Percentiles rank a stretch among this genome's conserved stretches.
Conservation (phyloP, 1,140 invertebrate species). For the Brachionus angularis region DNA sequence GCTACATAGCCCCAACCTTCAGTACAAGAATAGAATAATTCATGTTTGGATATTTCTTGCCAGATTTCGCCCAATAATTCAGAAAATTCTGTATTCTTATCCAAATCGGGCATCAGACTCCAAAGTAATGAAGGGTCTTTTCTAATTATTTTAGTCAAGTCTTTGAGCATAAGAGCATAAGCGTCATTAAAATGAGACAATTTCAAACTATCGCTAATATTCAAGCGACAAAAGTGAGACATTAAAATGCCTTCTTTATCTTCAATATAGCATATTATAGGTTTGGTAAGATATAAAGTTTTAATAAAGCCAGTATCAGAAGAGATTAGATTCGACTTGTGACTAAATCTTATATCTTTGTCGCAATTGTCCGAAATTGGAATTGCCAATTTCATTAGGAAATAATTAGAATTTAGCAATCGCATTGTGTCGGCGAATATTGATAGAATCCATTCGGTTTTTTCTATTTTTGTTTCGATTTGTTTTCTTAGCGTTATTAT, state of each 20-base stretch:
- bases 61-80: constrained; percentile 39
- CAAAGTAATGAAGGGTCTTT: constrained; percentile 23
- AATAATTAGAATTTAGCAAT: constrained; percentile 36
- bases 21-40: constrained; percentile 38
- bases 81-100: background rate
- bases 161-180: constrained; percentile 37
- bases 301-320: constrained; percentile 40
- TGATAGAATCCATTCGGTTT: constrained; percentile 37
- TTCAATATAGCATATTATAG: constrained; percentile 41
- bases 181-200: constrained; percentile 40
- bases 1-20: constrained; percentile 45
- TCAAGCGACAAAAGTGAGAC: constrained; percentile 40
- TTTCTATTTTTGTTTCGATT: constrained; percentile 43
- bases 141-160: constrained; percentile 39
- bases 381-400: constrained; percentile 42
- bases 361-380: constrained; percentile 43
- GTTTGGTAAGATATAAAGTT: constrained; percentile 25
- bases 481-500: constrained; percentile 34
- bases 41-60: constrained; percentile 42
- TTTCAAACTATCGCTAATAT: constrained; percentile 27
- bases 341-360: constrained; percentile 37
- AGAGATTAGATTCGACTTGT: constrained; percentile 39
- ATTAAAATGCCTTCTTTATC: constrained; percentile 41
- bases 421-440: constrained; percentile 44
- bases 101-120: constrained; percentile 40